Base-by-base conservation (phyloP, 2,113 vertebrate species). In the Dromas ardeola region DNA sequence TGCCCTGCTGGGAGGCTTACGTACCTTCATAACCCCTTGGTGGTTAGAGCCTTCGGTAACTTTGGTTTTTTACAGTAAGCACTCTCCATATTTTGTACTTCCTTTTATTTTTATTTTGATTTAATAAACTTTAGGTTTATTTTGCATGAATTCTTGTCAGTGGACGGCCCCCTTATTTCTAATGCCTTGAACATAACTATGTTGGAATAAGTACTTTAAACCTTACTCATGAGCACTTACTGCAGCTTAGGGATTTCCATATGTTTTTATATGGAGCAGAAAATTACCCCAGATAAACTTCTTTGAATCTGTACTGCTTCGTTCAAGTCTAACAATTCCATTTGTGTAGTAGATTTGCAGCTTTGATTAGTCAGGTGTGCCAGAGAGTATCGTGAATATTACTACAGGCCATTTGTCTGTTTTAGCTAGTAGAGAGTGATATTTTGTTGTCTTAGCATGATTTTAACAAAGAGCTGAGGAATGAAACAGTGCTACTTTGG, bases 131-230 rank as follows among this genome's bases (percentile, higher is more conserved):
- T 97, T 95, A 97, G 96, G 85, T 93, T 97, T 96, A 90, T 98
- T 98, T 98, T 98, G 97, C 97, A 97, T 98, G 97, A 95, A 95
- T 97, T 94, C 91, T 89, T 98, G 96, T 98, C 97, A 96, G 90
- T 96, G 95, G 94, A 97, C 47, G 67, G 82, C 83, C 97, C 95
- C 90, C 85, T 98, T 96, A 77, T 97, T 98, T 95, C 95, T 96
- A 91, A 97, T 96, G 95, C 94, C 83, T 97, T 96, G 97, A 97
- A 93, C 87, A 49, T 92, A 93, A 93, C 72, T 86, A 43, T 93
- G 74, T 89, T 97, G 94, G 92, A 93, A 86, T 81, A 92, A 97
- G 81, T 97, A 96, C 96, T 97, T 97, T 90, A 96, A 94, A 97
- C 80, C 74, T 93, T 97, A 90, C 82, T 97, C 85, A 45, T 96